phyloP scores from a whole-genome alignment of 2,797 vertebrate species.

The Bryconaethiops microstoma region DNA sequence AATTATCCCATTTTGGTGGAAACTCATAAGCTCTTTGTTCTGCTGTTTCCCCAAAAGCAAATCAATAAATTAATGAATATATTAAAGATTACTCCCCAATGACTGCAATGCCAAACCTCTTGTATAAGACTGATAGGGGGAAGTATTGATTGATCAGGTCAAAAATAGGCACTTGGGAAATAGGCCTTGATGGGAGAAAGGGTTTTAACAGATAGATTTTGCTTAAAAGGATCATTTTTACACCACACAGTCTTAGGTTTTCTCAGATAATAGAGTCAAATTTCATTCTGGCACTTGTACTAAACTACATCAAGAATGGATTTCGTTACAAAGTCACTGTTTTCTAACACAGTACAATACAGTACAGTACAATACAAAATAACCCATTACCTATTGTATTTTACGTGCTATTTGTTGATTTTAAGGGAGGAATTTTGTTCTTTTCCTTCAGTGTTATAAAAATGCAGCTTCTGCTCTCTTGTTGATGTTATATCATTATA shows the following conservation, averaged over 20 bases:
- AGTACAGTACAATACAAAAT: no score
- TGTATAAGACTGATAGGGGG: slow-evolving; percentile 57
- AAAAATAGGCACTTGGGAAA: slow-evolving; percentile 54
- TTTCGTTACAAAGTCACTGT: background rate
- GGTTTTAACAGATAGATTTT: slow-evolving; percentile 37
- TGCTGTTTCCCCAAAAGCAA: slow-evolving; percentile 53
- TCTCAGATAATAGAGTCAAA: background rate
- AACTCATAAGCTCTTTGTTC: slow-evolving; percentile 59
- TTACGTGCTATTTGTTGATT: background rate
- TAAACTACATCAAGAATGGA: background rate
- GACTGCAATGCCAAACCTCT: slow-evolving; percentile 60
- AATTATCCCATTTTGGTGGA: slow-evolving; percentile 27
- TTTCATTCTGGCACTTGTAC: background rate
- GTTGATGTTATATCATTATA: background rate
- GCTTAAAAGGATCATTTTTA: slow-evolving; percentile 9
- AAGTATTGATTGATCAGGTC: slow-evolving; percentile 68
- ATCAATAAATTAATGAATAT: slow-evolving; percentile 79
- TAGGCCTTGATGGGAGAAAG: slow-evolving; percentile 19
- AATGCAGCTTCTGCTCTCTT: background rate
- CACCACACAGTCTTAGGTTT: background rate
- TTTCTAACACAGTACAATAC: background rate
- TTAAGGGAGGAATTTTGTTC: background rate
- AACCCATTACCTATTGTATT: background rate
- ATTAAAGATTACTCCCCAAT: slow-evolving; percentile 63
- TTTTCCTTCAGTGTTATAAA: background rate